Conservation (phyloP, 2,888 invertebrate species). For the Xylota segnis region DNA sequence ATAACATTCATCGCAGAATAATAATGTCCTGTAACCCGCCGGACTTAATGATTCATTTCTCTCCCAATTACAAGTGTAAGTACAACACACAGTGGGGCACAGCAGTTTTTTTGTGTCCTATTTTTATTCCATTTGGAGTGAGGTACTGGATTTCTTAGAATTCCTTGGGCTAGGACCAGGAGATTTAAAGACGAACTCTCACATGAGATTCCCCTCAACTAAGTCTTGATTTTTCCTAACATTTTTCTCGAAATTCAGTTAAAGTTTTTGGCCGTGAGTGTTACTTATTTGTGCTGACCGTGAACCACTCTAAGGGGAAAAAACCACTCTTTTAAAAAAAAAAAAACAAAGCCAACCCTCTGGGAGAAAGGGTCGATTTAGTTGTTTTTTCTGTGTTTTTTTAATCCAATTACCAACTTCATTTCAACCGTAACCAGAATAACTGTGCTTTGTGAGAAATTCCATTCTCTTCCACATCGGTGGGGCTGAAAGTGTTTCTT, state of each 20-base stretch:
- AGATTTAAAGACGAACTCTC: too few species aligned
- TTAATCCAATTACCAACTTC: slow-evolving; percentile 29
- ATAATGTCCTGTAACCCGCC: neutral
- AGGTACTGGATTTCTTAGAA: neutral
- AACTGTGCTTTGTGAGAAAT: slow-evolving; percentile 18
- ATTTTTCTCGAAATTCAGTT: too few species aligned
- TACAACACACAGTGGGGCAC: neutral
- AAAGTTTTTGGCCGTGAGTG: neutral
- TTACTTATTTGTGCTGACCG: neutral
- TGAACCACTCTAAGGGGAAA: neutral
- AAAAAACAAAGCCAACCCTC: neutral
- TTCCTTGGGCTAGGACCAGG: too few species aligned
- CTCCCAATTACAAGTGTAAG: neutral
- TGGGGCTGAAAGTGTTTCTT: slow-evolving; percentile 11
- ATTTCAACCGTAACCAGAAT: slow-evolving; percentile 20
- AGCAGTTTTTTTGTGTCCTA: neutral
- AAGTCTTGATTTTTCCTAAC: too few species aligned
- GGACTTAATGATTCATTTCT: neutral
- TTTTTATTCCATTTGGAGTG: neutral
- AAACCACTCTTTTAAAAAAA: neutral
- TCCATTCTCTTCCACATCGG: slow-evolving; percentile 11
- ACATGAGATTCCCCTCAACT: too few species aligned
- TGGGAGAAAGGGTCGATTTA: slow-evolving; percentile 4
- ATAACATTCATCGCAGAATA: neutral
- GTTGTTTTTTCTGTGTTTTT: neutral